A percentile compares a stretch with the other conserved stretches of the same genome.
Evolutionary conservation across 2,797 vertebrate species (phyloP).

Genomic region (Rhyacichthys aspro): DNA sequence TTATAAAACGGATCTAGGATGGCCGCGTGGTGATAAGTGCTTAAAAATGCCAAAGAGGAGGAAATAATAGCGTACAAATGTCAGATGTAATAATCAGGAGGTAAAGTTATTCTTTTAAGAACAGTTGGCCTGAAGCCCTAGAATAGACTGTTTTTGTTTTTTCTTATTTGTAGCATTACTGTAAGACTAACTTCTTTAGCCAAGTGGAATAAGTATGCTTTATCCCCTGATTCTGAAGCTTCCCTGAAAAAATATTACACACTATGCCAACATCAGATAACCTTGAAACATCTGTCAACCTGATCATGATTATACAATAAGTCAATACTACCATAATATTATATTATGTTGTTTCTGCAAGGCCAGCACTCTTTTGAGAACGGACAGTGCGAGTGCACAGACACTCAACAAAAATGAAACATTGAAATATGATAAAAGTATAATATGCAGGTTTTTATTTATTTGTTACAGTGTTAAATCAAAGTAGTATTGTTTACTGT

Average conservation of each 20-base stretch:
- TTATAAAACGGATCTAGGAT: constrained; percentile 5
- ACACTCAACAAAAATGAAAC: too few species aligned
- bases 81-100: not conserved
- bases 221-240: too few species aligned
- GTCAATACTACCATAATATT: constrained; percentile 2
- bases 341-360: not conserved
- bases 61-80: constrained; percentile 12
- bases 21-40: not conserved
- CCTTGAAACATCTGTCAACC: constrained; percentile 1
- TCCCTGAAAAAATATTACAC: not conserved
- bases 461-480: too few species aligned
- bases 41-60: constrained; percentile 8
- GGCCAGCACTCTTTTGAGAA: not conserved
- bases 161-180: not conserved
- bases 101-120: not conserved
- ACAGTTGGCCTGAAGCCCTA: not conserved
- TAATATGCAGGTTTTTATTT: too few species aligned
- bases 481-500: too few species aligned
- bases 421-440: too few species aligned
- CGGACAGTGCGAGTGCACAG: not conserved
- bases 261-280: not conserved
- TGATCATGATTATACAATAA: not conserved
- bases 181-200: not conserved
- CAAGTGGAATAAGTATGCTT: not conserved
- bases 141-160: not conserved